Base-by-base conservation (phyloP, 2,113 vertebrate genomes). In the Pagrus major region DNA sequence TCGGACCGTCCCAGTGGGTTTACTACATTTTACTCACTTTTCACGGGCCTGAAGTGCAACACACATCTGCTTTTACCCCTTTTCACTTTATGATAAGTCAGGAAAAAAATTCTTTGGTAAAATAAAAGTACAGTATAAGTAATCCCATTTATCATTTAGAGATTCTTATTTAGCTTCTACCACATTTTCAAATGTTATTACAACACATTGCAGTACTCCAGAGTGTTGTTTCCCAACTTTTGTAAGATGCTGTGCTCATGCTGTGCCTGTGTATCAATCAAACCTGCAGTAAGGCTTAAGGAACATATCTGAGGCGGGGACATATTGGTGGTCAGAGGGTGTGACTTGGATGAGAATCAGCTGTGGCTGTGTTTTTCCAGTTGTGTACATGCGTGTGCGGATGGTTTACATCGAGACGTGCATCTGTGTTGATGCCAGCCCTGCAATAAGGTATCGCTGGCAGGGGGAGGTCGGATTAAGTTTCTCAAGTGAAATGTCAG, bases 401-500 rank as follows among this genome's bases (percentile, higher is more conserved):
- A 55, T 77, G 85, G 71, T 88, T 85, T 86, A 74, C 76, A 47
- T 64, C 10, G 46, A 65, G 70, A 31, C 8, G 20, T 78, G 71
- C 15, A 31, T 71, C 60, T 25, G 64, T 10, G 5, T 46, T 29
- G 23, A 37, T 87, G 75, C 49, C 73, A 80, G 76, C 54, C 23
- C 52, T 25, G 31, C 76, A 82, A 67, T 89, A 87, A 73, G 89
- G 83, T 88, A 90, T 89, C 21, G 10, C 85, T 88, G 89, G 87
- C 88, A 77, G 56, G 23, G 21, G 18, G 37, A 29, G 54, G 39
- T 20, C 63, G 85, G 71, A 77, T 93, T 81, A 78, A 59, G 77
- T 88, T 92, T 88, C 88, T 73, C 49, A 66, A 58, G 42, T 77
- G 71, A 92, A 92, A 92, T 91, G 89, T 91, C 92, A 85, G 86